Evolutionary conservation across 2,888 invertebrate species (phyloP), one percentile per base, ranked within the genome.

Genomic region (Andricus quercusramuli): DNA sequence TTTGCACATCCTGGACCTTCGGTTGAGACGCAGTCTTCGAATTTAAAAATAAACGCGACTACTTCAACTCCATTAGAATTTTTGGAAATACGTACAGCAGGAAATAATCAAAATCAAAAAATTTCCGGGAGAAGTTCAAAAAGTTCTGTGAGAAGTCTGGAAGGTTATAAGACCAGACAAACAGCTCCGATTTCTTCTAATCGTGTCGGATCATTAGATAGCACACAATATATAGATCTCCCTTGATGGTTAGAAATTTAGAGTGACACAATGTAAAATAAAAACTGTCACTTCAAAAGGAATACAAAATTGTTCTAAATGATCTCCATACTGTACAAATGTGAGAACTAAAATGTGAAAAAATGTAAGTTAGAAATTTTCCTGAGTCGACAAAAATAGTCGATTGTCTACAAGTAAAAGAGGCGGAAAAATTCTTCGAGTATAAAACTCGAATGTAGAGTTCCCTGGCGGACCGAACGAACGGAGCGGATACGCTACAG

Each of bases 71-170:
- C 62, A 15, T 5, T 6, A 25, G 25, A 62, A 5, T 62, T 15
- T 62, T 15, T 15, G 5, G 25, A 15, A 62, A 1, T 25, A 25
- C 25, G 11, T 62, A 8, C 62, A 25, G 13, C 5, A 25, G 25
- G 15, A n/a, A 56, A 56, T 56, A n/a, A 25, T 17, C 44, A 32
- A 41, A 59, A 20, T n/a, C 51, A 1, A 51, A 56, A 1, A 47
- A 77, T 37, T 78, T 47, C 70, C 51, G 77, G 13, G 68, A 68
- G 25, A 37, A 68, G 13, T 80, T 77, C 78, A 65, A 78, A 64
- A 25, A 76, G 17, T 76, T 80, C 74, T 65, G 76, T 13, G 44
- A 74, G 22, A 44, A 74, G 5, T 66, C 56, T 20, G 78, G 74
- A 29, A 51, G 66, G 1, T 25, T 65, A 20, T n/a, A 65, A 13